Conservation (phyloP, 2,888 invertebrate genomes). For the Netelia inedita region DNA sequence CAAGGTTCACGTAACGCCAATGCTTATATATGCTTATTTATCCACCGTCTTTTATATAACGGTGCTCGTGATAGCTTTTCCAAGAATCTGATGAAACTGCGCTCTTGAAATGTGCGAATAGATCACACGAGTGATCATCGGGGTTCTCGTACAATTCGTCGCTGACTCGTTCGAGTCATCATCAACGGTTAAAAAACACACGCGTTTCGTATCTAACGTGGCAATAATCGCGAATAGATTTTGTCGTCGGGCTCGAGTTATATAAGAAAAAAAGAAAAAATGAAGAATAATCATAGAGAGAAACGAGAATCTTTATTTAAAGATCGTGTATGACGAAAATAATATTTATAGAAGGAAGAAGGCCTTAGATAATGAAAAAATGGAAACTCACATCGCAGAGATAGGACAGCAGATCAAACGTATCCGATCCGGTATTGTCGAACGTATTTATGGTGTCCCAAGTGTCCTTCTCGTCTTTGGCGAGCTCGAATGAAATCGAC, state of each 20-base stretch:
- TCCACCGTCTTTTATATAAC: constrained; percentile 63
- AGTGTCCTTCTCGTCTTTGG: constrained; percentile 69
- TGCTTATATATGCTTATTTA: constrained; percentile 58
- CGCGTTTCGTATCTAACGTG: constrained; percentile 37
- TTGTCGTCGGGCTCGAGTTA: constrained; percentile 19
- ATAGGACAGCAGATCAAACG: constrained; percentile 83
- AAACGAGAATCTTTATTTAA: neutral
- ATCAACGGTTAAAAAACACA: neutral
- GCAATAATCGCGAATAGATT: constrained; percentile 18
- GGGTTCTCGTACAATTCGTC: constrained; percentile 54
- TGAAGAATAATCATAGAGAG: neutral
- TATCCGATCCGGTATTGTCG: constrained; percentile 75
- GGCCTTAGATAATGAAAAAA: neutral
- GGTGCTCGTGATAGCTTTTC: constrained; percentile 51
- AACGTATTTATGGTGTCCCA: constrained; percentile 77
- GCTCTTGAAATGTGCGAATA: neutral
- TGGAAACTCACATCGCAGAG: constrained; percentile 81
- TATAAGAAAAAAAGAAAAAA: constrained; percentile 33
- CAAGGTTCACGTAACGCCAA: constrained; percentile 59
- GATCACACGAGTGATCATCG: constrained; percentile 57
- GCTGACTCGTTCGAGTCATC: constrained; percentile 32
- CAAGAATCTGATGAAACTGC: constrained; percentile 66
- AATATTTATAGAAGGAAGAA: constrained; percentile 4
- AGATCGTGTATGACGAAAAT: neutral
- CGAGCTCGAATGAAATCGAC: constrained; percentile 66